Evolutionary conservation across 2,113 vertebrate genomes (phyloP), one percentile per base, ranked within the genome.

Genomic region (Trematocara stigmaticum): DNA sequence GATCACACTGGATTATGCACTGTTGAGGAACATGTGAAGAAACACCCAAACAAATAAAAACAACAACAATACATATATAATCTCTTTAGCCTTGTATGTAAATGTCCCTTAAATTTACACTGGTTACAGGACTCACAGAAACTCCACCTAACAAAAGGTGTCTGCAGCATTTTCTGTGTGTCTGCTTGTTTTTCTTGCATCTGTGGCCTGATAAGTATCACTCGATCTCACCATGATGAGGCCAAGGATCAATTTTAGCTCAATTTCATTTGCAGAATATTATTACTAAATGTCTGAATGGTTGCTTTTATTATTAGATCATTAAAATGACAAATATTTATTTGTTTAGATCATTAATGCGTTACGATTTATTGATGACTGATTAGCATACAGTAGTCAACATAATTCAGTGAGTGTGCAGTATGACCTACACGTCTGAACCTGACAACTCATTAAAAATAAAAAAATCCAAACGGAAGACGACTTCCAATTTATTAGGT

Each of bases 141-240:
- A 94, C 86, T 86, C 83, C 80, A 92, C 84, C 86, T 91, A 82
- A 93, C 93, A 94, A 26, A 40, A 45, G 66, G 93, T 91, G 92
- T 95, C 93, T 95, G 90, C 95, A 94, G 93, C 89, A 93, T 87
- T 88, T 79, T 88, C 16, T 93, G 12, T 78, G 40, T 86, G 52
- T 85, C 35, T 87, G 34, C 34, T 55, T 79, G 51, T 51, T 78
- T 59, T 61, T 78, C 81, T 84, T 61, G 55, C 49, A 78, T 80
- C 55, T 56, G 18, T 82, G 59, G 55, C n/a, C 51, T 81, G 78
- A 29, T 23, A 38, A 66, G 16, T 57, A 16, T 82, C 51, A 34
- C 57, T 59, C 3, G 5, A 16, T 18, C 29, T 59, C 56, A 59
- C 56, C 29, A 34, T 2, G 57, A n/a, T 56, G 35, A 23, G 23